These are phyloP conservation scores for Carcina quercana DNA, from an alignment of 2,888 invertebrate genomes.

Conservation along the genomic window DNA sequence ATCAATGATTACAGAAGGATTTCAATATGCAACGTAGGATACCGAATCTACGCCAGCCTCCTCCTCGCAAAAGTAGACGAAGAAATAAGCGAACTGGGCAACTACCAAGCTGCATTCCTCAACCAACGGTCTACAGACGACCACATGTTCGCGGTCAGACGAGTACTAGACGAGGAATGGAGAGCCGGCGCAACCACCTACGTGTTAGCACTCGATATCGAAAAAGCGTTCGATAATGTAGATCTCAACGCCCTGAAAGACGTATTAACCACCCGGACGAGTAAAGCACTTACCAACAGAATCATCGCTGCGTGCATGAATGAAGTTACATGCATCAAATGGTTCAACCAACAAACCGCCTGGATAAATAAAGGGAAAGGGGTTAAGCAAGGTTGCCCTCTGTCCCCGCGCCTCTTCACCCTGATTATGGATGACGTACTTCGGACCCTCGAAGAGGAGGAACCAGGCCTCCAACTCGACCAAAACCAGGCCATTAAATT, in stretches of 20 bases:
- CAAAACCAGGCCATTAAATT: not conserved
- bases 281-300: constrained; percentile 1
- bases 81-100: not conserved
- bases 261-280: not conserved
- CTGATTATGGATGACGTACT: not conserved
- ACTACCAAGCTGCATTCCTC: not conserved
- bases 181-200: not conserved
- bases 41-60: not conserved
- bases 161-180: constrained; percentile 1
- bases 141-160: constrained; percentile 1
- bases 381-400: constrained; percentile 1
- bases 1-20: not conserved
- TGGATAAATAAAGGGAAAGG: constrained; percentile 1
- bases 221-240: not conserved
- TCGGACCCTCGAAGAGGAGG: not conserved
- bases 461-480: not conserved
- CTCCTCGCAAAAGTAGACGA: not conserved
- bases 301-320: constrained; percentile 2
- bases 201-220: constrained; percentile 1
- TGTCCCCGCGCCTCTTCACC: not conserved
- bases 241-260: not conserved
- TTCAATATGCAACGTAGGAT: constrained; percentile 1
- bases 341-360: not conserved
- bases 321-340: constrained; percentile 1
- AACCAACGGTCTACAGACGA: constrained; percentile 4